Evolutionary conservation across 2,888 invertebrate genomes (phyloP), one percentile per base, ranked within the genome.

Genomic region (Ophion slaviceki): DNA sequence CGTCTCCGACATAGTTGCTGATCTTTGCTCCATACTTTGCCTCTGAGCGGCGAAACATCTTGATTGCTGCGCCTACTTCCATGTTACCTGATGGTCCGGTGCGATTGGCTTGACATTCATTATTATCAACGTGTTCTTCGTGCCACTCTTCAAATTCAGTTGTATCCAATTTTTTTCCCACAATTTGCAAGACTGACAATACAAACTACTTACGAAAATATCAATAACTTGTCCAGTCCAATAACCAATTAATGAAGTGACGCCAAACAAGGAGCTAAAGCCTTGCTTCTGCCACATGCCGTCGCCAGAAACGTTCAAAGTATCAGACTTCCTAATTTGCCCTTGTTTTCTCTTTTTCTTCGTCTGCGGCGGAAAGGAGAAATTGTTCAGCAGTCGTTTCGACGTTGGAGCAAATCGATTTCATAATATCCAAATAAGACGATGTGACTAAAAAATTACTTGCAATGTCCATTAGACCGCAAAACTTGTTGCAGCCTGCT

Each of bases 41-140:
- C 40, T 59, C 14, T 59, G 68, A 78, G 32, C 68, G 78, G 53
- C 67, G 59, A 10, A 78, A 78, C 59, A 78, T 8, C 6, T 20
- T 5, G 20, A 11, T 81, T 8, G 80, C 64, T n/a, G 68, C 68
- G 2, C 45, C 24, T 3, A 68, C 68, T n/a, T 68, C 68, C 68
- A 68, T 68, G 17, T 68, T 68, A 14, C 47, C 68, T n/a, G 68
- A 36, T 47, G 47, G 14, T n/a, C 68, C 68, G n/a, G 47, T 68
- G 36, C 47, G 28, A 68, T 68, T 68, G n/a, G 47, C 24, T 24
- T 24, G 24, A 24, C 24, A 24, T 24, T 24, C 24, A 24, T 24
- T 24, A 24, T 24, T 24, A 24, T 24, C 24, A 24, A 24, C 24
- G 24, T 24, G 24, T 1, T 24, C 24, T 24, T 24, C 24, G 24